Conservation (phyloP, 2,113 vertebrate genomes). For the Natator depressus region DNA sequence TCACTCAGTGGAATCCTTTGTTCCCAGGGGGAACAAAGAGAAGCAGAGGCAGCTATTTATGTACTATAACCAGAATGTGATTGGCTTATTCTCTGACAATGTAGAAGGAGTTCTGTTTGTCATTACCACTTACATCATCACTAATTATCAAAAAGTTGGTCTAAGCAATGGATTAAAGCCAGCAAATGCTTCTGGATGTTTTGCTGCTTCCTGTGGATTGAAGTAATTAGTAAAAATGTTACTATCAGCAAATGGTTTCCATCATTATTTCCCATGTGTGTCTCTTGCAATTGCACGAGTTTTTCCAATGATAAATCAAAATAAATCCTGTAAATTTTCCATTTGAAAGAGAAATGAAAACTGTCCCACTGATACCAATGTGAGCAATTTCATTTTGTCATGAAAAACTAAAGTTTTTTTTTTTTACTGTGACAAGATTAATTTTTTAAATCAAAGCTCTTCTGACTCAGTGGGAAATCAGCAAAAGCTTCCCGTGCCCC, state of each 20-base stretch:
- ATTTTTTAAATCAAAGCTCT: not conserved
- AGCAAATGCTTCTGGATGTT: not conserved
- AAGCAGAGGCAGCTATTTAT: not conserved
- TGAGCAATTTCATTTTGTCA: not conserved
- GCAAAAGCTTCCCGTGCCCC: not conserved
- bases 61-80: not conserved
- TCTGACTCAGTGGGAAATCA: not conserved
- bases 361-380: slow-evolving; percentile 3
- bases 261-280: slow-evolving; percentile 36
- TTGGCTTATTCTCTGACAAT: not conserved
- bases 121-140: not conserved
- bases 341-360: not conserved
- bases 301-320: slow-evolving; percentile 10
- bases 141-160: slow-evolving; percentile 11
- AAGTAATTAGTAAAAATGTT: slow-evolving; percentile 51
- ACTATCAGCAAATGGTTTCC: slow-evolving; percentile 14
- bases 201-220: slow-evolving; percentile 31
- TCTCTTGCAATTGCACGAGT: not conserved
- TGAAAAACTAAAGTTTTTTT: not conserved
- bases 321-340: slow-evolving; percentile 14
- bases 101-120: not conserved
- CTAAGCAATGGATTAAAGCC: not conserved
- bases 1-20: not conserved
- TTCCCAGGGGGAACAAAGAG: not conserved
- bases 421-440: not conserved